Evolutionary conservation across 2,797 vertebrate species (phyloP), one percentile per base, ranked within the genome.

Genomic region (Spheniscus humboldti): DNA sequence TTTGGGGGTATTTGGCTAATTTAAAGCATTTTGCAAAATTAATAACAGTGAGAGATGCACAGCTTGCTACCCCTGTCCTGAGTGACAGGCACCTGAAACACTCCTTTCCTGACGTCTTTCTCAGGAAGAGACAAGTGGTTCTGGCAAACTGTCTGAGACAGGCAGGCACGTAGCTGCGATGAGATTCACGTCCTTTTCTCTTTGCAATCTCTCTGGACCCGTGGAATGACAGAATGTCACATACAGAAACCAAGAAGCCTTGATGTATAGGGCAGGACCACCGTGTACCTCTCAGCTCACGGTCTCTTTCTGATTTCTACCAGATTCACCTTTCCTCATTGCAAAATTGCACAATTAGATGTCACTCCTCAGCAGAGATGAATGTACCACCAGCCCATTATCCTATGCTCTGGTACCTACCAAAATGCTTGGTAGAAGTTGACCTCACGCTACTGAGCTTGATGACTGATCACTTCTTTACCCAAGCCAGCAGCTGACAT

Each of bases 131-230:
- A 78, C 63, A 83, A 94, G 64, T 19, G 47, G 71, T 86, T 94
- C 76, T 95, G 88, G 84, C 56, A 94, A 90, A 95, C 69, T 82
- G 50, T 71, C 91, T 69, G 53, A 88, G 82, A 81, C 48, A 92
- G 64, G 53, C 50, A 67, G 41, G 57, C 41, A 86, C 0, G 0
- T 5, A 64, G 41, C 71, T 57, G 72, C 86, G 53, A 77, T 37
- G 64, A 83, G 72, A 83, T 71, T 90, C 53, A 45, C 3, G 3
- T 80, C 24, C 39, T 88, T 92, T 93, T 41, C 69, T 53, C 73
- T 64, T 50, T 68, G 55, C 73, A 75, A 4, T 75, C 79, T 86
- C 79, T 72, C 73, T 55, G 69, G 57, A 66, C 66, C 30, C 6
- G 1, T 30, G 57, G 30, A 57, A 78, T 72, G 88, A 69, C 76